These are phyloP conservation scores for Mythimna ferrago DNA, from an alignment of 2,888 invertebrate species.

Conservation along the genomic window DNA sequence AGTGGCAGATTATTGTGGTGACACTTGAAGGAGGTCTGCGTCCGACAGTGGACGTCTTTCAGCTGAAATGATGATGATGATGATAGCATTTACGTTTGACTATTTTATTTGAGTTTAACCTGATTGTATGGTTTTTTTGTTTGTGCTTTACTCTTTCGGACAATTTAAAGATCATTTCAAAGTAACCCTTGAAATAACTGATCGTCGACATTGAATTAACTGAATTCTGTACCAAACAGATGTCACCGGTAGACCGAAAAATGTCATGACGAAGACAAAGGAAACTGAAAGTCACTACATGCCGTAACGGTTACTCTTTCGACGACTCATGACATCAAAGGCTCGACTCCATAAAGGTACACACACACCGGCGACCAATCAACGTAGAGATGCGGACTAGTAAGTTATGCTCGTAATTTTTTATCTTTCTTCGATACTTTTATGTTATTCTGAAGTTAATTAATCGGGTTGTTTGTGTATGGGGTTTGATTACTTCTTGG, in stretches of 20 bases:
- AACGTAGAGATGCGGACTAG: slow-evolving; percentile 8
- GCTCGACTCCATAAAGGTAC: neutral
- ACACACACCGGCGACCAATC: slow-evolving; percentile 31
- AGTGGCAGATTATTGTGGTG: no score
- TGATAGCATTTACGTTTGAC: neutral
- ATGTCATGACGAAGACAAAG: slow-evolving; percentile 39
- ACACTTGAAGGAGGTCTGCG: neutral
- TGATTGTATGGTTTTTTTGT: no score
- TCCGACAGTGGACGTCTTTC: neutral
- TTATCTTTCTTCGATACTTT: slow-evolving; percentile 44
- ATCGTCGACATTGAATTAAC: neutral
- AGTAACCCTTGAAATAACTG: neutral
- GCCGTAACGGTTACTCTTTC: slow-evolving; percentile 26
- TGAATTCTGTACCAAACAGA: slow-evolving; percentile 11
- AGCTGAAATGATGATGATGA: neutral
- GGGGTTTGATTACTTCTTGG: slow-evolving; percentile 3
- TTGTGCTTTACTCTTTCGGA: no score
- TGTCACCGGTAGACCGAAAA: slow-evolving; percentile 36
- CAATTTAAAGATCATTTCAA: neutral
- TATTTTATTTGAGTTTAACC: no score
- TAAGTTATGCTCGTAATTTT: slow-evolving; percentile 43
- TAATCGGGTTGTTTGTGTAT: slow-evolving; percentile 47
- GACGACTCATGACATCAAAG: slow-evolving; percentile 47
- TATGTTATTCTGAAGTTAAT: slow-evolving; percentile 42
- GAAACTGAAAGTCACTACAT: slow-evolving; percentile 48